Conservation (phyloP, 2,797 vertebrate species). For the Sus cebifrons region DNA sequence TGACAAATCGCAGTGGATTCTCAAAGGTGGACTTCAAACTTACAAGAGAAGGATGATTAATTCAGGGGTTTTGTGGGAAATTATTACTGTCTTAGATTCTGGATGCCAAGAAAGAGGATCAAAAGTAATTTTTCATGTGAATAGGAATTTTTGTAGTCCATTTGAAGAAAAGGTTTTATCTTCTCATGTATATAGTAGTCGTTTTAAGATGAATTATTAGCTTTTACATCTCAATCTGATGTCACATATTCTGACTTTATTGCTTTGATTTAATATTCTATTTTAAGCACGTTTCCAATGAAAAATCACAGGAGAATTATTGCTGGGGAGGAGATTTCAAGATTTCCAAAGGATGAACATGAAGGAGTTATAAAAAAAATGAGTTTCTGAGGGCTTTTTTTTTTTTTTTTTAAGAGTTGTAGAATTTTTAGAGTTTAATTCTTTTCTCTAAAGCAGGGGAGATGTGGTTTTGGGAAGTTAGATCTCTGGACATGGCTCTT, state of each 20-base stretch:
- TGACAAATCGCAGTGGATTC: neutral
- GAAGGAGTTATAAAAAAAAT: constrained; percentile 47
- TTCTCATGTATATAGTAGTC: constrained; percentile 19
- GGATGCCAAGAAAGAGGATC: constrained; percentile 59
- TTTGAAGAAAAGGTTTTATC: constrained; percentile 70
- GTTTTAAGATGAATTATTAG: constrained; percentile 75
- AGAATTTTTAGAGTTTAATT: constrained; percentile 37
- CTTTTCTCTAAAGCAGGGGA: neutral
- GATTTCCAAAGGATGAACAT: constrained; percentile 46
- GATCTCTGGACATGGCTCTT: constrained; percentile 44
- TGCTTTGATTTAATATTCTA: constrained; percentile 76
- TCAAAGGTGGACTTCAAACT: neutral
- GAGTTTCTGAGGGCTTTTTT: neutral
- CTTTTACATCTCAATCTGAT: constrained; percentile 72
- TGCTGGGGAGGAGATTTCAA: constrained; percentile 48
- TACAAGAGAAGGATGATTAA: constrained; percentile 5
- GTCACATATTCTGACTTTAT: constrained; percentile 66
- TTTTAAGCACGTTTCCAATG: constrained; percentile 47
- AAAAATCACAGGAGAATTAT: constrained; percentile 74
- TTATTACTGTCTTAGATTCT: constrained; percentile 56
- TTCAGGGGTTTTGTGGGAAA: constrained; percentile 44
- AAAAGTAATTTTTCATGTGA: constrained; percentile 62
- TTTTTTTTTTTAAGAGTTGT: neutral
- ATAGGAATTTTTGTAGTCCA: constrained; percentile 58
- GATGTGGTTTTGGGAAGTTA: constrained; percentile 59